Evolutionary conservation across 2,113 vertebrate genomes (phyloP).

Genomic region (Rafetus swinhoei): DNA sequence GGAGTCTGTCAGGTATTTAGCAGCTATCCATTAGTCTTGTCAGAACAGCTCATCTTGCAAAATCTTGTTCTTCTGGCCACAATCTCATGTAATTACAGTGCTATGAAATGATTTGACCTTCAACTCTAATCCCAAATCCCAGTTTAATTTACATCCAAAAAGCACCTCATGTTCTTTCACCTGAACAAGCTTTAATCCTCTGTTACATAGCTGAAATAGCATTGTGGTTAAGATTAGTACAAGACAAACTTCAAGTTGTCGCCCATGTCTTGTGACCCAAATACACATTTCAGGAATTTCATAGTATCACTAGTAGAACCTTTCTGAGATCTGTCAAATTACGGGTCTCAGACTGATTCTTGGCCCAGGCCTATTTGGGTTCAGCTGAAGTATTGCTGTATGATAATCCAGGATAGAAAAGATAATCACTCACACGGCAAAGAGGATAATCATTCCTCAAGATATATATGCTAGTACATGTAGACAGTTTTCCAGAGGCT

Average conservation of each 20-base stretch:
- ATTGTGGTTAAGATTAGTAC: neutral
- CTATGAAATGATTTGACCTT: neutral
- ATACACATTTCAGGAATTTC: neutral
- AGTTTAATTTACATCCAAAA: neutral
- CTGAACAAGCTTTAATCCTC: neutral
- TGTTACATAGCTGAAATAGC: neutral
- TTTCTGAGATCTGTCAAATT: neutral
- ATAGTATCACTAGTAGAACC: neutral
- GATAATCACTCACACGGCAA: neutral
- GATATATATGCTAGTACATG: neutral
- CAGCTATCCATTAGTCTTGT: neutral
- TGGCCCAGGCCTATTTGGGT: neutral
- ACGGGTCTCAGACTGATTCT: neutral
- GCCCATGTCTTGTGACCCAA: neutral
- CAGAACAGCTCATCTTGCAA: neutral
- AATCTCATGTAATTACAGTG: neutral
- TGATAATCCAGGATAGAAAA: neutral
- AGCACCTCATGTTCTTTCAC: neutral
- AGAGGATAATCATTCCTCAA: fast-evolving
- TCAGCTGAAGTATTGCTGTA: neutral
- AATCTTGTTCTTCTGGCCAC: neutral
- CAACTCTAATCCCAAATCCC: neutral
- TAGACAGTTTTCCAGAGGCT: neutral
- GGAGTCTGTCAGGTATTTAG: neutral
- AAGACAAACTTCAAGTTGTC: neutral